Conservation (phyloP, 2,888 invertebrate species). For the Dasysyrphus tricinctus region DNA sequence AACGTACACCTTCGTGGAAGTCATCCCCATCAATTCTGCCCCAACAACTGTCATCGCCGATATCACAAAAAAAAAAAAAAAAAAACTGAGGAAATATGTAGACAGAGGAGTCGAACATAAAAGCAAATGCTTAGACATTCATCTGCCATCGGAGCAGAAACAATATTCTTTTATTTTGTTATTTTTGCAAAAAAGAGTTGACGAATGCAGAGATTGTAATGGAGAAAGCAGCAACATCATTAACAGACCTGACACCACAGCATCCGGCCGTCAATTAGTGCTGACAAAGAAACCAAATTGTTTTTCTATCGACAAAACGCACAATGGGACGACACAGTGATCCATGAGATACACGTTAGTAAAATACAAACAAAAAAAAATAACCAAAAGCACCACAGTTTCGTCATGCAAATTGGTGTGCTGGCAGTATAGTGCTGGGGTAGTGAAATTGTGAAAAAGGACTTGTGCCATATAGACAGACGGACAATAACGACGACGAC, state of each 20-base stretch:
- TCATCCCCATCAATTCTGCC: slow-evolving; percentile 40
- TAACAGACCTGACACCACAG: slow-evolving; percentile 38
- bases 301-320: slow-evolving; percentile 66
- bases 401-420: slow-evolving; percentile 57
- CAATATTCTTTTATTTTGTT: slow-evolving; percentile 46
- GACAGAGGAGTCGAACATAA: slow-evolving; percentile 12
- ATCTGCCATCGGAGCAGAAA: slow-evolving; percentile 40
- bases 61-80: slow-evolving; percentile 2
- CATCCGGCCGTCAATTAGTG: slow-evolving; percentile 73
- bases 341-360: slow-evolving; percentile 31
- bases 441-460: slow-evolving; percentile 51
- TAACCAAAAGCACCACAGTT: slow-evolving; percentile 4
- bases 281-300: slow-evolving; percentile 63
- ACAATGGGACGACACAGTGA: slow-evolving; percentile 51
- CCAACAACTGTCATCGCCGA: slow-evolving; percentile 16
- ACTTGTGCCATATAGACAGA: slow-evolving; percentile 62
- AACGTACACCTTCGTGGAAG: slow-evolving; percentile 8
- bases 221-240: slow-evolving; percentile 59
- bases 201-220: slow-evolving; percentile 52
- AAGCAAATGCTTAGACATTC: slow-evolving; percentile 61
- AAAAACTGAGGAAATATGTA: slow-evolving; percentile 9
- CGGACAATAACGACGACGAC: not conserved
- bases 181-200: slow-evolving; percentile 29
- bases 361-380: not conserved
- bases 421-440: slow-evolving; percentile 34